Conservation (phyloP, 2,888 invertebrate species). For the Drosophila mercatorum region DNA sequence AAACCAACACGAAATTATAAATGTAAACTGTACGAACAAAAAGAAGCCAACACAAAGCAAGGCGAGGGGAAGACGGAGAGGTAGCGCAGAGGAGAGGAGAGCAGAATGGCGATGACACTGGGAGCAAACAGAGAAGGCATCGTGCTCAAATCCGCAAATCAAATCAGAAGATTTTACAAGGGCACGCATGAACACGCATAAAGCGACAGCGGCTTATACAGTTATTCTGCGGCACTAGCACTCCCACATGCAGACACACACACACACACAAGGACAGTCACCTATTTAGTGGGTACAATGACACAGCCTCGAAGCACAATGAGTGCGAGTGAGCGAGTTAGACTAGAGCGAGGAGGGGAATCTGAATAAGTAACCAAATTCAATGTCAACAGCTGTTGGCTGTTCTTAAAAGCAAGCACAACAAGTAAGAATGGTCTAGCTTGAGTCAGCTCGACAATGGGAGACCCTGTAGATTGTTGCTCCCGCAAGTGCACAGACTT, state of each 20-base stretch:
- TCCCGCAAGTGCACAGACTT: too few species aligned
- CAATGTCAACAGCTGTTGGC: conserved; percentile 76
- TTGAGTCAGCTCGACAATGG: background rate
- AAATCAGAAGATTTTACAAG: conserved; percentile 77
- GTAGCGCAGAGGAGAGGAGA: background rate
- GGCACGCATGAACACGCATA: conserved; percentile 59
- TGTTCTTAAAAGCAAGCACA: conserved; percentile 52
- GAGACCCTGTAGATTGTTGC: conserved; percentile 3
- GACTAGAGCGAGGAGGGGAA: background rate
- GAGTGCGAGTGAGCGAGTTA: conserved; percentile 4
- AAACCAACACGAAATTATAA: conserved; percentile 71
- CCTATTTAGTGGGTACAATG: conserved; percentile 28
- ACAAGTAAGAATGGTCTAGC: conserved; percentile 25
- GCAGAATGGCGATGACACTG: conserved; percentile 6
- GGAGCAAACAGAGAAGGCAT: conserved; percentile 35
- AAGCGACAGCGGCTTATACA: conserved; percentile 34
- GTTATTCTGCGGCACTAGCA: conserved; percentile 27
- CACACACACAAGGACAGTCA: conserved; percentile 8
- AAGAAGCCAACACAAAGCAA: conserved; percentile 3
- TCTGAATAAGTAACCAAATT: conserved; percentile 46
- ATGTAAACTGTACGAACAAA: conserved; percentile 44
- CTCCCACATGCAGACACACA: conserved; percentile 1
- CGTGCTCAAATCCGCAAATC: conserved; percentile 70
- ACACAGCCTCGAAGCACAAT: conserved; percentile 13
- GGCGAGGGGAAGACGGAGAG: background rate